Evolutionary conservation across 2,113 vertebrate species (phyloP), one percentile per base, ranked within the genome.

Genomic region (Eulacestoma nigropectus): DNA sequence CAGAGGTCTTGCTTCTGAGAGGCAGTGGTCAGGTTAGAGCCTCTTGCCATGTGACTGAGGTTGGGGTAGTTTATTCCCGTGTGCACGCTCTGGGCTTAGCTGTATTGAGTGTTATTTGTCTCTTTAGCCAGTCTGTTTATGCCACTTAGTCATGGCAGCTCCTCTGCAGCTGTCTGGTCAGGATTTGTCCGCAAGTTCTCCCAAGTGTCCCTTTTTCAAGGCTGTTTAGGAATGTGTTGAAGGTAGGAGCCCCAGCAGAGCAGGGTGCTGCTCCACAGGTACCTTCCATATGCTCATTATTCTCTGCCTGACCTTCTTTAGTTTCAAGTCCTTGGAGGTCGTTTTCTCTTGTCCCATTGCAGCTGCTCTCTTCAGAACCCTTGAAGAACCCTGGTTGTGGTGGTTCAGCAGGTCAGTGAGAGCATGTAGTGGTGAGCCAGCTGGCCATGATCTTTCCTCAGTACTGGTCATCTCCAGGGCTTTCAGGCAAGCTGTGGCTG

Each of bases 231-330:
- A 65, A 13, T 9, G 11, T 26, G 21, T 44, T 69, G 30, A 26
- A 59, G 35, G 11, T 14, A 42, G 1, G 2, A 64, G 67, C 27
- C 32, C n/a, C 19, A 53, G 41, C 56, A 26, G 30, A 62, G 76
- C 25, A 53, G 5, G 17, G 16, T 46, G 47, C 55, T 57, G 26
- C 37, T 74, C 37, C 13, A 8, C 35, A 42, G 73, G 8, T 77
- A 20, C 6, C 27, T 57, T 60, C 41, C 27, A 7, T 33, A 9
- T 21, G 21, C 20, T 67, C 0, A 0, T 57, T 63, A 16, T n/a
- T 85, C 59, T 33, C 73, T 82, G 19, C 29, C 20, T 55, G 53
- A 32, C 5, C 20, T 64, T 23, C 22, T 57, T n/a, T 6, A 30
- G 52, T 52, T 35, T 68, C 53, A 63, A 5, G 30, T 18, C 12